Evolutionary conservation across 2,797 vertebrate genomes (phyloP).

Genomic region (Poecilia velifera): DNA sequence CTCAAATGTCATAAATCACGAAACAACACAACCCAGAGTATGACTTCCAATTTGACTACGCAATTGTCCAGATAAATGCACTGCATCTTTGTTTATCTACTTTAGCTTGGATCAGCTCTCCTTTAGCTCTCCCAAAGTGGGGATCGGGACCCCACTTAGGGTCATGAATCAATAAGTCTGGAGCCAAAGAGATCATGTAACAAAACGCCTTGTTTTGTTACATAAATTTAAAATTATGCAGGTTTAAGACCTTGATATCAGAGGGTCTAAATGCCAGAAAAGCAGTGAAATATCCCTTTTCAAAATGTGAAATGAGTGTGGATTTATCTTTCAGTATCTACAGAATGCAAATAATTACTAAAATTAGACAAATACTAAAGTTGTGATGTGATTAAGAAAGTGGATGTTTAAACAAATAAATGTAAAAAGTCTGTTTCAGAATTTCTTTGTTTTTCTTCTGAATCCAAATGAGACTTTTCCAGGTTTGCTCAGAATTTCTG

Average conservation of each 20-base stretch:
- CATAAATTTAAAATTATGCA: background rate
- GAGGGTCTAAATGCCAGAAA: background rate
- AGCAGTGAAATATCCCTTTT: background rate
- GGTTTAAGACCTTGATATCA: background rate
- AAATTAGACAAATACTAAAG: background rate
- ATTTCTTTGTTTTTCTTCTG: background rate
- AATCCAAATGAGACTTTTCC: background rate
- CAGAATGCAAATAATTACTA: background rate
- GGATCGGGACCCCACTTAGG: background rate
- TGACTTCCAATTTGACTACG: background rate
- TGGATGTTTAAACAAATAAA: background rate
- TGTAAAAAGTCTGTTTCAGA: background rate
- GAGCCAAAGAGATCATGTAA: background rate
- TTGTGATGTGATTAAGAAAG: background rate
- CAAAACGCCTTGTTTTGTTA: background rate
- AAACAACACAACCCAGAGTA: background rate
- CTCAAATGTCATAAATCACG: background rate
- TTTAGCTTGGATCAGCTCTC: background rate
- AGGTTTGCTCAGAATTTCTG: background rate
- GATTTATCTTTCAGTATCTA: background rate
- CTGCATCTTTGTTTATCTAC: background rate
- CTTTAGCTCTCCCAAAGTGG: background rate
- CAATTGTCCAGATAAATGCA: background rate
- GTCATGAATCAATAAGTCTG: background rate
- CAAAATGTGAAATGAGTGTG: background rate